Evolutionary conservation across 37 sponge, comb jelly and placozoan species (phyloP).

Genomic region (Agelas oroides): DNA sequence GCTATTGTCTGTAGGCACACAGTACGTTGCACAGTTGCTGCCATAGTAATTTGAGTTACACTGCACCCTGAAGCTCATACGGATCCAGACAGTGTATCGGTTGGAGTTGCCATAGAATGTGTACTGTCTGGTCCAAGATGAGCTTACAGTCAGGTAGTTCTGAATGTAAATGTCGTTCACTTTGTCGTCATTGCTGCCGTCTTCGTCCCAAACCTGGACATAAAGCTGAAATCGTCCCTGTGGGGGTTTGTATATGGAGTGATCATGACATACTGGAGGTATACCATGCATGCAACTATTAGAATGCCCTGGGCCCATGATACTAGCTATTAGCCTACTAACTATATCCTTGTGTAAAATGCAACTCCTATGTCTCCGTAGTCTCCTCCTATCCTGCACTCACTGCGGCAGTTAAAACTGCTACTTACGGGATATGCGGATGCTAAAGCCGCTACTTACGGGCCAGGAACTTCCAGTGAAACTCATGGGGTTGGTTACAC

Average conservation of each 20-base stretch:
- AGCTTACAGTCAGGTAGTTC: not conserved
- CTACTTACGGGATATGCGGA: no score
- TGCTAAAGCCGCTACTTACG: no score
- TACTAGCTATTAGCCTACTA: not conserved
- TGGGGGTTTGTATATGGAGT: no score
- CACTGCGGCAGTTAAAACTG: no score
- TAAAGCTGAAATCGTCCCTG: slow-evolving; percentile 57
- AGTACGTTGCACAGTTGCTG: slow-evolving; percentile 42
- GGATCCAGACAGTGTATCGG: not conserved
- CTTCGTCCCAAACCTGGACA: slow-evolving; percentile 30
- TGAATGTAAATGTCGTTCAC: slow-evolving; percentile 51
- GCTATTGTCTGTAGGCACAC: slow-evolving; percentile 32
- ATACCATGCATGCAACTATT: not conserved
- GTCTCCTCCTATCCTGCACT: no score
- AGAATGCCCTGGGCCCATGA: not conserved
- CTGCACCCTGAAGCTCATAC: slow-evolving; percentile 12
- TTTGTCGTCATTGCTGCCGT: slow-evolving; percentile 31
- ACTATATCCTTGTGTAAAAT: no score
- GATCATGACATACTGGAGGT: no score
- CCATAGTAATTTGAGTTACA: slow-evolving; percentile 53
- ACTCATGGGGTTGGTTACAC: slow-evolving; percentile 15
- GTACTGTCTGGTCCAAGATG: slow-evolving; percentile 2
- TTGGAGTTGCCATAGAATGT: slow-evolving; percentile 30
- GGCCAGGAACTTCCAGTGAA: slow-evolving; percentile 50
- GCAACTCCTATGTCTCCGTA: no score